Conservation (phyloP, 2,888 invertebrate species). For the Bembecia ichneumoniformis region DNA sequence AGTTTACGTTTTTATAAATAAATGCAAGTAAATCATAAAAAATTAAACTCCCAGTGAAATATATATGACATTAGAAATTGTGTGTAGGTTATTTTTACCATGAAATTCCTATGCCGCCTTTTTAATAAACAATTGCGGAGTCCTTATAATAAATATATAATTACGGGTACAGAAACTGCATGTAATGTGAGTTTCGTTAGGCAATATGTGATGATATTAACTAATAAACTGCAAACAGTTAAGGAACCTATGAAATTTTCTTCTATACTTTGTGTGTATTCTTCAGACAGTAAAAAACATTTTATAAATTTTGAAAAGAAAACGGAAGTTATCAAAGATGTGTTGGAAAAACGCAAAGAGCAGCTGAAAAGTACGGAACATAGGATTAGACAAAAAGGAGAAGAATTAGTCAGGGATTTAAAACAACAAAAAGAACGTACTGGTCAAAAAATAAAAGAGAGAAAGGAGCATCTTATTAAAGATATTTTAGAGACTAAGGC, state of each 20-base stretch:
- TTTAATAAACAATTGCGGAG: no score
- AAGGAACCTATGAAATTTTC: conserved; percentile 25
- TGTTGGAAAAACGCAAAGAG: conserved; percentile 74
- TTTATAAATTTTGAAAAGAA: conserved; percentile 58
- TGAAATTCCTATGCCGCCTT: no score
- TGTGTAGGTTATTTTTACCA: no score
- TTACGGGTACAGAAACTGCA: conserved; percentile 2
- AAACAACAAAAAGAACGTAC: conserved; percentile 58
- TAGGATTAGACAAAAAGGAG: conserved; percentile 54
- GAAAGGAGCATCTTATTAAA: conserved; percentile 76
- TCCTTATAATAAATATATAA: conserved; percentile 3
- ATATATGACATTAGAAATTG: no score
- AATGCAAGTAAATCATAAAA: no score
- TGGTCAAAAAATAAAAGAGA: conserved; percentile 62
- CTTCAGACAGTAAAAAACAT: conserved; percentile 49
- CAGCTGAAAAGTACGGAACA: conserved; percentile 74
- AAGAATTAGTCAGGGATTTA: conserved; percentile 56
- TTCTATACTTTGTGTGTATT: conserved; percentile 36
- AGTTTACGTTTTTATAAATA: no score
- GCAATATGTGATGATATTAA: conserved; percentile 20
- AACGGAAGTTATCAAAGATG: conserved; percentile 66
- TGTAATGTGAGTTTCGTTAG: conserved; percentile 20
- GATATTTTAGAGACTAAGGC: conserved; percentile 80
- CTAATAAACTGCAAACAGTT: conserved; percentile 19
- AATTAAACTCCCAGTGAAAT: no score